A percentile compares a stretch with the other conserved stretches of the same genome.
Evolutionary conservation across 2,797 vertebrate species (phyloP).

Genomic region (Cyprinella venusta): DNA sequence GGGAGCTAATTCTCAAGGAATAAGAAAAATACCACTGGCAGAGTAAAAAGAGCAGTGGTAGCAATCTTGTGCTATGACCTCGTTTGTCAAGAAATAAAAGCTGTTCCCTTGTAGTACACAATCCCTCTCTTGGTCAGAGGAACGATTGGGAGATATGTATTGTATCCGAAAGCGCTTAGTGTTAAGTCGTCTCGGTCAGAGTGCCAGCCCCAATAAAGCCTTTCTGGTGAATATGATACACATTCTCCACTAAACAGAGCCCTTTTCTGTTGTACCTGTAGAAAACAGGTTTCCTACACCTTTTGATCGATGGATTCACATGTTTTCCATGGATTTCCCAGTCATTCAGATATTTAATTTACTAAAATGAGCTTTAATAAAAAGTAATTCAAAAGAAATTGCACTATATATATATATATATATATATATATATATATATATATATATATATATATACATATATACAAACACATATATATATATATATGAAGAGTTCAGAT

Average conservation of each 20-base stretch:
- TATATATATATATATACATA: too few species aligned
- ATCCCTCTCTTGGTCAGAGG: slow-evolving; percentile 42
- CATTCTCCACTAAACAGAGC: slow-evolving; percentile 1
- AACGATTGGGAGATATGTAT: slow-evolving; percentile 49
- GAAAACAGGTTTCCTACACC: not conserved
- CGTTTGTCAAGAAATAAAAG: slow-evolving; percentile 63
- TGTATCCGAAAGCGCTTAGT: slow-evolving; percentile 52
- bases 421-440: too few species aligned
- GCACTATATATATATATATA: too few species aligned
- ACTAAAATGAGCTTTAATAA: not conserved
- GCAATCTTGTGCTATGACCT: slow-evolving; percentile 61
- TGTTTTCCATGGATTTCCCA: not conserved
- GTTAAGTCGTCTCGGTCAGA: slow-evolving; percentile 44
- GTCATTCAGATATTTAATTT: not conserved
- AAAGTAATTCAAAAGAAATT: too few species aligned
- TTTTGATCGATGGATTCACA: not conserved
- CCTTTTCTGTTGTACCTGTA: slow-evolving; percentile 5
- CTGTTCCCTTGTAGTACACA: slow-evolving; percentile 56
- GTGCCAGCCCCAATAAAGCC: slow-evolving; percentile 19
- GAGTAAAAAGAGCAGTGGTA: slow-evolving; percentile 53
- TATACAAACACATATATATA: too few species aligned
- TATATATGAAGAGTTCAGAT: too few species aligned
- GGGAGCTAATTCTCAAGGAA: slow-evolving; percentile 53
- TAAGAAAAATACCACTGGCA: slow-evolving; percentile 59
- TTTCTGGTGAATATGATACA: slow-evolving; percentile 26